These are phyloP conservation scores for Pipistrellus kuhlii DNA, from an alignment of 2,797 vertebrate genomes.

Conservation along the genomic window DNA sequence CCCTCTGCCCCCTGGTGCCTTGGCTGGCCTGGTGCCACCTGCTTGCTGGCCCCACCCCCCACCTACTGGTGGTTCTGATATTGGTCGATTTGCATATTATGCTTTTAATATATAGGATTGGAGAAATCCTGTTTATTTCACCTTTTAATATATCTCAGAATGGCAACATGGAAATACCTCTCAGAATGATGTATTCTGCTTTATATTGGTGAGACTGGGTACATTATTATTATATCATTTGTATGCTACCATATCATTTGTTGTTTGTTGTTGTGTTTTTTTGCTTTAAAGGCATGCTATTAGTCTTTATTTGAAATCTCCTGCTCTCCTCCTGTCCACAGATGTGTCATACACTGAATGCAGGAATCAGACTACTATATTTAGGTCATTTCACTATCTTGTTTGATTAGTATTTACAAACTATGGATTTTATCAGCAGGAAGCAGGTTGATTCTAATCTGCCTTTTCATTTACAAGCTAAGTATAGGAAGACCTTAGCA, in stretches of 20 bases:
- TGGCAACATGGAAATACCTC: neutral
- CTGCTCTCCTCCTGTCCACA: conserved; percentile 83
- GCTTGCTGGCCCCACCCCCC: no score
- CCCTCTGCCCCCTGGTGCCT: no score
- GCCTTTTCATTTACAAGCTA: neutral
- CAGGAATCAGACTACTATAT: conserved; percentile 81
- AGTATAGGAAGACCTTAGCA: neutral
- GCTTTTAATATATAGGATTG: neutral
- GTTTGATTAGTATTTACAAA: conserved; percentile 86
- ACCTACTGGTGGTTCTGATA: accelerated
- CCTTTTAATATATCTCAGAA: neutral
- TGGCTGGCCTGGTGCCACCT: no score
- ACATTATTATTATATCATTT: neutral
- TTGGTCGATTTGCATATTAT: no score
- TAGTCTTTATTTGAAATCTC: conserved; percentile 83
- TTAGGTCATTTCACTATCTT: conserved; percentile 87
- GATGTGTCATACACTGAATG: conserved; percentile 81
- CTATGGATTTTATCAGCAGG: conserved; percentile 86
- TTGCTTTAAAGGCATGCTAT: conserved; percentile 80
- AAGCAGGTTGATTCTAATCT: conserved; percentile 85
- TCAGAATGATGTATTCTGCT: neutral
- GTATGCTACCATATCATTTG: neutral
- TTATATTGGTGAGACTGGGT: neutral
- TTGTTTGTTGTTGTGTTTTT: neutral
- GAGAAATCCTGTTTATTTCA: neutral